Evolutionary conservation across 2,797 vertebrate species (phyloP), one percentile per base, ranked within the genome.

Genomic region (Lutjanus campechanus): DNA sequence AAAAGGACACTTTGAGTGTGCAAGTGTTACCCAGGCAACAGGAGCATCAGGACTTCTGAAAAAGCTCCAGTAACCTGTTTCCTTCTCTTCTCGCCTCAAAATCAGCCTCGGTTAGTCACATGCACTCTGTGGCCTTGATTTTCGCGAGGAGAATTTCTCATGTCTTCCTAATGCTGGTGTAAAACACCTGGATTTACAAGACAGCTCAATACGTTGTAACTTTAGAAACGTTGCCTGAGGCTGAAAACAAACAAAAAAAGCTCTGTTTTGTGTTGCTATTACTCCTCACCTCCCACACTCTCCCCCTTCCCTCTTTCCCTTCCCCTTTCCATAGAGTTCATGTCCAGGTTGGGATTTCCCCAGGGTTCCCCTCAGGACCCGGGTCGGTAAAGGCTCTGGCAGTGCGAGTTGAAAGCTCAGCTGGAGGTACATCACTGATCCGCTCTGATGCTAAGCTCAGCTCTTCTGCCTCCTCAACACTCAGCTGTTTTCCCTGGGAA

Each of bases 11-110:
- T 90, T 88, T 86, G 69, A 68, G 54, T 58, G 76, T 81, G 87
- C 53, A 73, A 65, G 76, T 63, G 94, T 96, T 95, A 93, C 95
- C 94, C 88, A 86, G 94, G 95, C 95, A 96, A 96, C 95, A 83
- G 90, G 86, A 92, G 83, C 81, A 80, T 25, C 43, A 72, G 68
- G 56, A 74, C 74, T 63, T 77, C 67, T 76, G 41, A 12, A 78
- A 78, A 78, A 73, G 81, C 86, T 77, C 55, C 56, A 53, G 55
- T 46, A 84, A 80, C 55, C 58, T 10, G 70, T 63, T 67, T 67
- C 69, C 44, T 55, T 77, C 72, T 72, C 43, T 36, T 25, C 60
- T 69, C 17, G 20, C 59, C 22, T 80, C 29, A 51, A 68, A 79
- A 69, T 20, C 29, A 50, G 29, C 72, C 49, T 54, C 25, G 17